Evolutionary conservation across 2,888 invertebrate genomes (phyloP).

Genomic region (Philhelius pedissequus): DNA sequence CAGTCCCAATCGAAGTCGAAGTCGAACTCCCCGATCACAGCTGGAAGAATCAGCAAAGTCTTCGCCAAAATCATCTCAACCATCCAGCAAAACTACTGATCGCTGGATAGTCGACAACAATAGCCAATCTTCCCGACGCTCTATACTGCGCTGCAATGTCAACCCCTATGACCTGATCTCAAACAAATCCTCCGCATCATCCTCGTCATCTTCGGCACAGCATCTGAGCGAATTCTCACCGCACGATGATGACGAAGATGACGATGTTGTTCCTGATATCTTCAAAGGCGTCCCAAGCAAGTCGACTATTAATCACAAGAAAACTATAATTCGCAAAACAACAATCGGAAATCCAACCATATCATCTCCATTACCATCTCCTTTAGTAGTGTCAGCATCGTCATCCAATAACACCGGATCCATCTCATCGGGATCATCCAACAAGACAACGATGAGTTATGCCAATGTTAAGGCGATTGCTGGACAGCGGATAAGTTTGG

Average conservation of each 20-base stretch:
- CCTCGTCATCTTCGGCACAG: slow-evolving; percentile 22
- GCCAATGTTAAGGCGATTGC: slow-evolving; percentile 83
- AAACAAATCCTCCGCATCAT: slow-evolving; percentile 74
- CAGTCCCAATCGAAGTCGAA: slow-evolving; percentile 81
- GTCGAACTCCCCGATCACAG: slow-evolving; percentile 78
- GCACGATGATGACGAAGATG: slow-evolving; percentile 80
- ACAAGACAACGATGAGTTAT: slow-evolving; percentile 73
- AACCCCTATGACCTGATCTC: slow-evolving; percentile 91
- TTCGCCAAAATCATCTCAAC: slow-evolving; percentile 10
- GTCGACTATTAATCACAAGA: slow-evolving; percentile 40
- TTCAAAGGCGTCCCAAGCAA: slow-evolving; percentile 28
- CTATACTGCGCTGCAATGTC: slow-evolving; percentile 90
- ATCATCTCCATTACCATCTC: slow-evolving; percentile 35
- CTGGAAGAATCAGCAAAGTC: slow-evolving; percentile 74
- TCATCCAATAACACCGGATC: slow-evolving; percentile 70
- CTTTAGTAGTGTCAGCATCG: slow-evolving; percentile 68
- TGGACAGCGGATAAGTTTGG: slow-evolving; percentile 85
- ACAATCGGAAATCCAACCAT: slow-evolving; percentile 32
- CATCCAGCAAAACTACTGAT: slow-evolving; percentile 70
- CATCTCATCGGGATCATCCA: slow-evolving; percentile 35
- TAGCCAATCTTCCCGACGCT: slow-evolving; percentile 80
- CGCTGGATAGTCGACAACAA: slow-evolving; percentile 76
- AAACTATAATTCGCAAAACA: slow-evolving; percentile 52
- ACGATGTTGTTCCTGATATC: slow-evolving; percentile 75
- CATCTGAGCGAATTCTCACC: slow-evolving; percentile 78